Percentiles rank a stretch among this genome's conserved stretches.
These are phyloP conservation scores for Melanargia galathea DNA, from an alignment of 2,888 invertebrate species.

Conservation along the genomic window DNA sequence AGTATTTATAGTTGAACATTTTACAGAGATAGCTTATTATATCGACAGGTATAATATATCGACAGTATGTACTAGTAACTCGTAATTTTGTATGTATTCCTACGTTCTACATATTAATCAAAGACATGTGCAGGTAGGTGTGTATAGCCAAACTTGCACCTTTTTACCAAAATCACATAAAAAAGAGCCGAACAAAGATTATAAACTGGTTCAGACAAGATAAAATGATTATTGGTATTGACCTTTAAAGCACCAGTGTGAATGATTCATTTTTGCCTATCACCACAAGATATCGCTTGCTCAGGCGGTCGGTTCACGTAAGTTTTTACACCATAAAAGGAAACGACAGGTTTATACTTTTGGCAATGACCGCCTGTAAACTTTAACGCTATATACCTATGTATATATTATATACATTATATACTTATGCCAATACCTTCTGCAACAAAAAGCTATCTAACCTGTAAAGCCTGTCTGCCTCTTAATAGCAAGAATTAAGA, in stretches of 20 bases:
- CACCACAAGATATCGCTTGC: slow-evolving; percentile 52
- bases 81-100: no score
- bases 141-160: no score
- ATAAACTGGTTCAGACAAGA: slow-evolving; percentile 67
- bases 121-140: not conserved
- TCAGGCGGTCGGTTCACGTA: slow-evolving; percentile 57
- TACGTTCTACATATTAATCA: no score
- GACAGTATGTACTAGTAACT: no score
- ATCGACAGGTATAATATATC: no score
- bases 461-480: slow-evolving; percentile 8
- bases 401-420: no score
- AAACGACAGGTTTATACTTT: slow-evolving; percentile 72
- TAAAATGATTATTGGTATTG: slow-evolving; percentile 54
- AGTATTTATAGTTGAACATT: no score
- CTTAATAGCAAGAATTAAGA: not conserved
- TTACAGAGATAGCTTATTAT: no score
- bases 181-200: slow-evolving; percentile 56
- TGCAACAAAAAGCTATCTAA: slow-evolving; percentile 4
- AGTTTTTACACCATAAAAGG: slow-evolving; percentile 75
- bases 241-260: slow-evolving; percentile 57
- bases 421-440: no score
- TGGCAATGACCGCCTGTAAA: slow-evolving; percentile 73
- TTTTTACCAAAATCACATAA: slow-evolving; percentile 14
- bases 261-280: slow-evolving; percentile 62
- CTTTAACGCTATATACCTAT: slow-evolving; percentile 37